Base-by-base conservation (phyloP, 2,888 invertebrate genomes). In the Amorpha juglandis region DNA sequence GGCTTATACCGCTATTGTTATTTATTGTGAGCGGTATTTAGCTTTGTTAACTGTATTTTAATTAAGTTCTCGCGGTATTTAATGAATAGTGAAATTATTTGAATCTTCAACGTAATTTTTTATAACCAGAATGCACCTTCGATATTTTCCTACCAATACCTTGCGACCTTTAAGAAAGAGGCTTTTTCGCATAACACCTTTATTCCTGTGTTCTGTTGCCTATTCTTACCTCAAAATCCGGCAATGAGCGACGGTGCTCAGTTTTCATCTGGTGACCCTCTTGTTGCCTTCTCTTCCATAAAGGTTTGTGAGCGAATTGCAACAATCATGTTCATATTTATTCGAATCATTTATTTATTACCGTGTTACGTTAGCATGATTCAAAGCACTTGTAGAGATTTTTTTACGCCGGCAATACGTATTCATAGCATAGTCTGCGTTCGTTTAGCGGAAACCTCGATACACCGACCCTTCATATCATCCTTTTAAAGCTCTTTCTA, bases 401-500 rank as follows among this genome's bases (percentile, higher is more conserved):
- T 58, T 55, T n/a, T 58, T 58, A 58, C 42, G 19, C 42, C 12
- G 58, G 12, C 19, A 58, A 58, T 58, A 58, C 58, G 16, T 58
- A 58, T 58, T 58, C 58, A 58, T 42, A 42, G 58, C 33, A 47
- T 63, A 47, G 62, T 63, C 62, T 47, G 62, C 47, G 45, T 48
- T 45, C 45, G 64, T 45, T 58, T 58, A 58, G 58, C 42, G 58
- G 27, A 45, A 63, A 51, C 51, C 21, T 63, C 63, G 58, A 48
- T 33, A 48, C 38, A 65, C 55, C 55, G 27, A 58, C 58, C 55
- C 33, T 48, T 58, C 58, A 53, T 35, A 58, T 48, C 21, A 58
- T 65, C 58, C 64, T 65, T 65, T 65, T 48, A 50, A 65, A 45
- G 21, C 45, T 19, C 21, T 64, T 42, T 21, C 52, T 53, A 42